Percentiles rank a stretch among this genome's conserved stretches.
These are phyloP conservation scores for Auanema freiburgensis DNA, from an alignment of 2,888 invertebrate genomes.

Conservation along the genomic window DNA sequence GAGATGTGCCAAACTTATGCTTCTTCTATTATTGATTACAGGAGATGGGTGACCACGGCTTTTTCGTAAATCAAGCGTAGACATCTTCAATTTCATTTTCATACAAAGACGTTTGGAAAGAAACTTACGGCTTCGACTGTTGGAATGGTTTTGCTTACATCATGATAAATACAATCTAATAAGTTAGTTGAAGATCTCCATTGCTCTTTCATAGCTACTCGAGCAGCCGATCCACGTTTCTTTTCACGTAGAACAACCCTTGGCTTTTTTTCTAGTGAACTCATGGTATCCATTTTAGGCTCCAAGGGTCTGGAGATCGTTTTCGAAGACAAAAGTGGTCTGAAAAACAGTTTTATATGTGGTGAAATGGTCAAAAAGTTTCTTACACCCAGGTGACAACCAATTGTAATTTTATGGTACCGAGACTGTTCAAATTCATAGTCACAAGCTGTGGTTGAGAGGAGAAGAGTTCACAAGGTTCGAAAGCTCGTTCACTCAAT, in stretches of 20 bases:
- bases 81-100: conserved; percentile 23
- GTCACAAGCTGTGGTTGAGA: conserved; percentile 71
- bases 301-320: conserved; percentile 20
- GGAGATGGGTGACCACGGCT: conserved; percentile 21
- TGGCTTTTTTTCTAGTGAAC: conserved; percentile 34
- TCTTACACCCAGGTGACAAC: conserved; percentile 71
- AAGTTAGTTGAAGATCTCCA: conserved; percentile 62
- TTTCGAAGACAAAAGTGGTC: conserved; percentile 48
- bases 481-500: conserved; percentile 69
- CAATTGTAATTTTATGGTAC: conserved; percentile 71
- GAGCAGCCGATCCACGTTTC: conserved; percentile 43
- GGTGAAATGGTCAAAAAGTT: neutral
- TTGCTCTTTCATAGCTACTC: conserved; percentile 49
- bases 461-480: conserved; percentile 70
- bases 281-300: conserved; percentile 8
- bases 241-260: conserved; percentile 41
- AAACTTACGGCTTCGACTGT: conserved; percentile 53
- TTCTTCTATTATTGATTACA: conserved; percentile 23
- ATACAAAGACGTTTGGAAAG: neutral
- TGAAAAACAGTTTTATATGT: conserved; percentile 23
- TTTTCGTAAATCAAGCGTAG: conserved; percentile 30
- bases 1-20: conserved; percentile 35
- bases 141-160: conserved; percentile 58
- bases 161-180: conserved; percentile 57
- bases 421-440: conserved; percentile 70